phyloP scores from a whole-genome alignment of 2,797 vertebrate species.

The Eulemur albifrons region DNA sequence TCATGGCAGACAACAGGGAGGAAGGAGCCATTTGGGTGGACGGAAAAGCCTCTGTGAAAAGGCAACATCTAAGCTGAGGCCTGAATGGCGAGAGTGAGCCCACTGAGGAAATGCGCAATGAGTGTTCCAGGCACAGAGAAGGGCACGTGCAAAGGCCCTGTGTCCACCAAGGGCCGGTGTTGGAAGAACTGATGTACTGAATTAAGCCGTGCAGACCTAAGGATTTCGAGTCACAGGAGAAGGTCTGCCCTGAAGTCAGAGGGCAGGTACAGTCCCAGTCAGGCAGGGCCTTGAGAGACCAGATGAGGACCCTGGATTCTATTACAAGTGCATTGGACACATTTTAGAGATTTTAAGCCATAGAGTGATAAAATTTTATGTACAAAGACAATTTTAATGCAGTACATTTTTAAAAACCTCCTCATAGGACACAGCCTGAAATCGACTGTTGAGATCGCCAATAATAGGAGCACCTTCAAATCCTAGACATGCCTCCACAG shows the following conservation, averaged over 20 bases:
- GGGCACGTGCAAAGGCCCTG: not conserved
- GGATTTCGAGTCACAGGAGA: not conserved
- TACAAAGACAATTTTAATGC: not conserved
- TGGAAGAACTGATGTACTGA: not conserved
- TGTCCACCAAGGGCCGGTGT: not conserved
- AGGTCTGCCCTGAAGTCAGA: not conserved
- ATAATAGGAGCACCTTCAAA: conserved; percentile 18
- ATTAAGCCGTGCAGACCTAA: not conserved
- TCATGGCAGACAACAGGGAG: not conserved
- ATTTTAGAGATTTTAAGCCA: conserved; percentile 19
- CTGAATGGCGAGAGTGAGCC: not conserved
- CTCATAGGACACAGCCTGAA: not conserved
- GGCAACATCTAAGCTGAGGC: not conserved
- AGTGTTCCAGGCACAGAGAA: not conserved
- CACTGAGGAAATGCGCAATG: not conserved
- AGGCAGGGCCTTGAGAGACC: not conserved
- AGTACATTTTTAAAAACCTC: not conserved
- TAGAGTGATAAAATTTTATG: not conserved
- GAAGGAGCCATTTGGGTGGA: not conserved
- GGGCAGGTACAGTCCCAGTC: not conserved
- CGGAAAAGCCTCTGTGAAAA: not conserved
- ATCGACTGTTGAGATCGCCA: not conserved
- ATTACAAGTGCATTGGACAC: not conserved
- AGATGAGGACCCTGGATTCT: not conserved
- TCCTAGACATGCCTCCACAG: not conserved